Conservation (phyloP, 2,797 vertebrate genomes). For the Lutjanus argentimaculatus region DNA sequence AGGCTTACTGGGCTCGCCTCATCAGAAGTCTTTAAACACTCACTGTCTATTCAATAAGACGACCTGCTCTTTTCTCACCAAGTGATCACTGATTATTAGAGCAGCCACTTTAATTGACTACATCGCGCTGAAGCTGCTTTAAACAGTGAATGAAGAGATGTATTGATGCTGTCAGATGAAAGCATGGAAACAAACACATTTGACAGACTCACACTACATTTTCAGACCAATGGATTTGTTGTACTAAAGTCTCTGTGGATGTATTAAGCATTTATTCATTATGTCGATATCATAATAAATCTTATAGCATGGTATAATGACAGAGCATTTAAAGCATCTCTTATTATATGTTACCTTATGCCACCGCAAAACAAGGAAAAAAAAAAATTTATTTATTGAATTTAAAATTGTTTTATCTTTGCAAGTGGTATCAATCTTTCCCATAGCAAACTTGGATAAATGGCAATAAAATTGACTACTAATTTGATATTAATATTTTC, state of each 20-base stretch:
- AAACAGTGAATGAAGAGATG: constrained; percentile 7
- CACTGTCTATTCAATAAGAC: constrained; percentile 51
- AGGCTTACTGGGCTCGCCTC: constrained; percentile 52
- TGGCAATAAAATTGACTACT: background rate
- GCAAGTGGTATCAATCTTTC: background rate
- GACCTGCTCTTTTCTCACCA: constrained; percentile 47
- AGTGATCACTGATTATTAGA: constrained; percentile 60
- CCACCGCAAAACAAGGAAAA: too few relatives aligned
- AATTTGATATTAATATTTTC: background rate
- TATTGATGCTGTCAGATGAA: constrained; percentile 29
- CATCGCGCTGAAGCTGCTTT: constrained; percentile 22
- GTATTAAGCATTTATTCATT: background rate
- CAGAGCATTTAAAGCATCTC: background rate
- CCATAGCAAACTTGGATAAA: background rate
- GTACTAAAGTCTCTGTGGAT: background rate
- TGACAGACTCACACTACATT: constrained; percentile 16
- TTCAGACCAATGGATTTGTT: background rate
- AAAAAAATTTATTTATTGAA: too few relatives aligned
- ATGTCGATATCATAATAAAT: background rate
- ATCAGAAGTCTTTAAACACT: constrained; percentile 65
- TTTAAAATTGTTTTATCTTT: background rate
- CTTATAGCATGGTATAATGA: background rate
- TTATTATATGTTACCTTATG: background rate
- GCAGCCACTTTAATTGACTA: constrained; percentile 49
- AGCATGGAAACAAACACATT: background rate